Conservation (phyloP, 2,888 invertebrate genomes). For the Cylindroiulus punctatus region DNA sequence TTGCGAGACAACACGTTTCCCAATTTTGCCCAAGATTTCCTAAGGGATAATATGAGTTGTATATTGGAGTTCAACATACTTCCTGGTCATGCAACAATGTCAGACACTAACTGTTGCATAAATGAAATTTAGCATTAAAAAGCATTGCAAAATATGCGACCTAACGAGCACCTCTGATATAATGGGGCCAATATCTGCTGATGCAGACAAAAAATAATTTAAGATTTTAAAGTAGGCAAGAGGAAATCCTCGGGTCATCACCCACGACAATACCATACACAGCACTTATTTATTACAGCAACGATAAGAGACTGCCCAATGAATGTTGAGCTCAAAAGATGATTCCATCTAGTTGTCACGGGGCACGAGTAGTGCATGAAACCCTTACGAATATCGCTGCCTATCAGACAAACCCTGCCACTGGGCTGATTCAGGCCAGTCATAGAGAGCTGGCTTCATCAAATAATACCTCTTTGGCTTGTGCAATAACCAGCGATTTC, state of each 20-base stretch:
- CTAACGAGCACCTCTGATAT: background rate
- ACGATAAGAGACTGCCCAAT: background rate
- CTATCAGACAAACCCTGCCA: slow-evolving; percentile 31
- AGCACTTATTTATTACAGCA: slow-evolving; percentile 12
- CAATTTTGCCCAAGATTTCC: background rate
- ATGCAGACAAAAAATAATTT: slow-evolving; percentile 1
- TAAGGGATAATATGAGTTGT: too few relatives aligned
- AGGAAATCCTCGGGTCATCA: background rate
- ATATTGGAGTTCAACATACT: too few relatives aligned
- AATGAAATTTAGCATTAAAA: background rate
- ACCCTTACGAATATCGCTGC: background rate
- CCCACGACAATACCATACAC: background rate
- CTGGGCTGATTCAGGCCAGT: background rate
- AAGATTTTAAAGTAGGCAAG: background rate
- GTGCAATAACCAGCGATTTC: slow-evolving; percentile 4
- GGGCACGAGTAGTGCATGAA: background rate
- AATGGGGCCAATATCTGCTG: background rate
- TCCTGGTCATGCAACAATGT: background rate
- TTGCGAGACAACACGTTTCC: background rate
- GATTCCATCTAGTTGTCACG: background rate
- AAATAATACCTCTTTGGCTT: background rate
- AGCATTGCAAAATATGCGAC: background rate
- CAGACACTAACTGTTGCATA: background rate
- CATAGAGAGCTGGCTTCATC: background rate
- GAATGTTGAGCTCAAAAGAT: background rate